Conservation (phyloP, 1,140 invertebrate species). For the Camponotus pennsylvanicus region DNA sequence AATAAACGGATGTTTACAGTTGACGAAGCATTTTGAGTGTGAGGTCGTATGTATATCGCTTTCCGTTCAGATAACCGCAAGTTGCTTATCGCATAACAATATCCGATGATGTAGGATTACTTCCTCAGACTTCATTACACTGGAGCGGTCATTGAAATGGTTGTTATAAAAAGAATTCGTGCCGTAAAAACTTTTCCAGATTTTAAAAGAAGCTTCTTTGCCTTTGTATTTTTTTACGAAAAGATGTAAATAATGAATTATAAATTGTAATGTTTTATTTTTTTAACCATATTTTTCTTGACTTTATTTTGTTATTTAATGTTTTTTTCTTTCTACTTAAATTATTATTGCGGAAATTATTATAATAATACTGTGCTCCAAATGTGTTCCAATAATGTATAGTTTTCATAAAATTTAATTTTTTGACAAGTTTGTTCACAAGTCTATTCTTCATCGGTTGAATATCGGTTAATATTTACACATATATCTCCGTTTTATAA, state of each 20-base stretch:
- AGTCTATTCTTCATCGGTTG: not conserved
- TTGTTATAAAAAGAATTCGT: not conserved
- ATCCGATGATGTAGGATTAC: not conserved
- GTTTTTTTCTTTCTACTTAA: not conserved
- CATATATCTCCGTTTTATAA: not conserved
- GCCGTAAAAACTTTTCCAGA: not conserved
- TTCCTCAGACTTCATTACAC: not conserved
- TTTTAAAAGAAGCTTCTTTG: not conserved
- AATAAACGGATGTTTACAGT: not conserved
- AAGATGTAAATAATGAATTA: not conserved
- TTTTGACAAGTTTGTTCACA: not conserved
- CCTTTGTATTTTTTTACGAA: not conserved
- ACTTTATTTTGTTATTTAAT: not conserved
- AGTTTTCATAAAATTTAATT: not conserved
- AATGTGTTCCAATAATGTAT: not conserved
- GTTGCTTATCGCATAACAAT: slow-evolving; percentile 21
- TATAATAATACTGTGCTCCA: not conserved
- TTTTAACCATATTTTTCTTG: not conserved
- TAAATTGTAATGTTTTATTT: not conserved
- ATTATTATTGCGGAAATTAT: not conserved
- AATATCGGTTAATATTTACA: not conserved
- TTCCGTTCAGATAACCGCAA: slow-evolving; percentile 51
- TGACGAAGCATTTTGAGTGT: slow-evolving; percentile 45
- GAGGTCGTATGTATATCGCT: slow-evolving; percentile 17
- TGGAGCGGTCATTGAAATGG: not conserved